These are phyloP conservation scores for Aplysia californica DNA, from an alignment of 1,140 invertebrate species.

Conservation along the genomic window DNA sequence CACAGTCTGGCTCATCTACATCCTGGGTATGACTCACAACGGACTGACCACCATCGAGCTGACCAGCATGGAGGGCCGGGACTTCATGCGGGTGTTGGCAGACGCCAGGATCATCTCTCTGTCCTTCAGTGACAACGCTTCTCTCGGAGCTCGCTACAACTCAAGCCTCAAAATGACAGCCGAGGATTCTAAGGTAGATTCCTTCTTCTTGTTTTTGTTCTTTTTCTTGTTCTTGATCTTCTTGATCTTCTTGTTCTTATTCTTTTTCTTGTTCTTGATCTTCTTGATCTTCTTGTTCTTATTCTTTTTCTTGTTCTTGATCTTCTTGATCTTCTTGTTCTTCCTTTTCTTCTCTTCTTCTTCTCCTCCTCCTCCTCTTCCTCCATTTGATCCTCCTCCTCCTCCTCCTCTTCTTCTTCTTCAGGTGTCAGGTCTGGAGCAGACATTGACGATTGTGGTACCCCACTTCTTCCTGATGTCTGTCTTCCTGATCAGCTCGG, in stretches of 20 bases:
- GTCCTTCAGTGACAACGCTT: constrained; percentile 12
- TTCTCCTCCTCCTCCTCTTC: background rate
- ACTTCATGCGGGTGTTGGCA: constrained; percentile 4
- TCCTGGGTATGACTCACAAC: background rate
- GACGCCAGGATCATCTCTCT: constrained; percentile 8
- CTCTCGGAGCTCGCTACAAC: constrained; percentile 4
- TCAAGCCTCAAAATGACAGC: background rate
- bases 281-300: background rate
- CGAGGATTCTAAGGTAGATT: background rate
- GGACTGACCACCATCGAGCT: constrained; percentile 10
- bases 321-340: background rate
- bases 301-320: background rate
- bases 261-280: background rate
- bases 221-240: background rate
- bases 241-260: background rate
- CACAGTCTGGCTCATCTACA: constrained; percentile 7
- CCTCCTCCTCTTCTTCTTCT: no score
- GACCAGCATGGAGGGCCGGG: background rate
- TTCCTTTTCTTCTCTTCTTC: background rate
- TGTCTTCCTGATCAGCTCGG: no score
- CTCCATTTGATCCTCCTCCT: no score
- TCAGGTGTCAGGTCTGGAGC: no score
- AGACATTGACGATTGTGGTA: no score
- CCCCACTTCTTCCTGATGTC: no score
- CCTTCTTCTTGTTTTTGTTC: background rate